Evolutionary conservation across 2,113 vertebrate genomes (phyloP).

Genomic region (Anser brachyrhynchus): DNA sequence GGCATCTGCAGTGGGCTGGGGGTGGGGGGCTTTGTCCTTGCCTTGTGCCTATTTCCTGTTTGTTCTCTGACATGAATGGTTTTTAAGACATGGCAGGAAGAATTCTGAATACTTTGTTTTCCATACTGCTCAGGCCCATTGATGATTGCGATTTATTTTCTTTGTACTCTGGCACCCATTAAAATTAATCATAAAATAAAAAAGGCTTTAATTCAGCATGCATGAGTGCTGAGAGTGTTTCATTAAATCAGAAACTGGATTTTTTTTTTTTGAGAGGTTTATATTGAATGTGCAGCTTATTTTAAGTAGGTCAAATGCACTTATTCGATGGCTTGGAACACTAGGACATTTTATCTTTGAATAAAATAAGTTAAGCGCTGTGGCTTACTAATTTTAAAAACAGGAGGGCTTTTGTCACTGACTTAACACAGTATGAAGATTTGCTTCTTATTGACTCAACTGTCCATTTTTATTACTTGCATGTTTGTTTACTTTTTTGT

Average conservation of each 20-base stretch:
- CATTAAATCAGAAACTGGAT: conserved; percentile 51
- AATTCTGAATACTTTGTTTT: conserved; percentile 56
- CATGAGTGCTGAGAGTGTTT: conserved; percentile 36
- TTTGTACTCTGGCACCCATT: conserved; percentile 64
- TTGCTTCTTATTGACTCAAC: conserved; percentile 87
- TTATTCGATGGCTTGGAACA: conserved; percentile 44
- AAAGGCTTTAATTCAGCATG: conserved; percentile 13
- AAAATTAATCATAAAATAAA: conserved; percentile 49
- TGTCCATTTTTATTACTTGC: conserved; percentile 93
- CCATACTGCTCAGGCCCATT: conserved; percentile 44
- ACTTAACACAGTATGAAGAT: conserved; percentile 99
- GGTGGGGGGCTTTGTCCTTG: conserved; percentile 58
- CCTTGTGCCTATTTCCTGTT: conserved; percentile 58
- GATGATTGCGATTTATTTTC: conserved; percentile 36
- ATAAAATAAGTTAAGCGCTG: conserved; percentile 56
- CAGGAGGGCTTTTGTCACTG: conserved; percentile 62
- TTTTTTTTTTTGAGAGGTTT: conserved; percentile 22
- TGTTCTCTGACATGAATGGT: conserved; percentile 54
- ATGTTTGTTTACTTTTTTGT: conserved; percentile 91
- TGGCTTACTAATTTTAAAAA: conserved; percentile 36
- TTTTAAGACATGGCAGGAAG: conserved; percentile 52
- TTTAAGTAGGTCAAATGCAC: conserved; percentile 59
- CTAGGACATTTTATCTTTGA: conserved; percentile 40
- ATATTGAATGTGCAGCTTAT: conserved; percentile 50
- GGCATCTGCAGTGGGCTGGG: background rate